Conservation (phyloP, 1,140 invertebrate species). For the Drosophila lacteicornis region DNA sequence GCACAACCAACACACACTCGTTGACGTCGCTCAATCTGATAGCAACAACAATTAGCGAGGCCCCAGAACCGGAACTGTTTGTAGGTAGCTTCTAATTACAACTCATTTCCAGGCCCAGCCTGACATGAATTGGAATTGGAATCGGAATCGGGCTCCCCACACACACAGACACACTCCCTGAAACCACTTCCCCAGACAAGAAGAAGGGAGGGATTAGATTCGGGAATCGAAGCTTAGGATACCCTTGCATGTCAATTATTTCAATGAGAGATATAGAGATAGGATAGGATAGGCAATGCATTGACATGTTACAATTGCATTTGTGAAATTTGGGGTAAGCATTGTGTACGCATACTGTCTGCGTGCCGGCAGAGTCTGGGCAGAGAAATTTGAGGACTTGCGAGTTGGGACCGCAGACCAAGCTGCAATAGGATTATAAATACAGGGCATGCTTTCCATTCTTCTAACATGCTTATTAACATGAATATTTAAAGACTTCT, state of each 20-base stretch:
- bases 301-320: too few species aligned
- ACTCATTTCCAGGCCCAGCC: slow-evolving; percentile 39
- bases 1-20: slow-evolving; percentile 2
- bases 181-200: not conserved
- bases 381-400: too few species aligned
- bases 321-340: too few species aligned
- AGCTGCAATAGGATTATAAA: too few species aligned
- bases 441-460: too few species aligned
- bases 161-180: not conserved
- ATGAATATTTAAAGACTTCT: too few species aligned
- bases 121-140: slow-evolving; percentile 24
- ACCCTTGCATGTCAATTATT: not conserved
- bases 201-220: not conserved
- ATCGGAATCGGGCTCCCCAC: slow-evolving; percentile 13
- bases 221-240: not conserved
- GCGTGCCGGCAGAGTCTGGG: too few species aligned
- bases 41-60: slow-evolving; percentile 24
- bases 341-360: too few species aligned
- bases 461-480: too few species aligned
- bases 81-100: slow-evolving; percentile 49
- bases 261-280: too few species aligned
- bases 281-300: too few species aligned
- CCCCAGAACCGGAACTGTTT: slow-evolving; percentile 36
- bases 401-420: too few species aligned
- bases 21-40: slow-evolving; percentile 14